Percentiles rank a stretch among this genome's conserved stretches.
phyloP scores from a whole-genome alignment of 2,888 invertebrate species.

The Acrobeloides nanus region DNA sequence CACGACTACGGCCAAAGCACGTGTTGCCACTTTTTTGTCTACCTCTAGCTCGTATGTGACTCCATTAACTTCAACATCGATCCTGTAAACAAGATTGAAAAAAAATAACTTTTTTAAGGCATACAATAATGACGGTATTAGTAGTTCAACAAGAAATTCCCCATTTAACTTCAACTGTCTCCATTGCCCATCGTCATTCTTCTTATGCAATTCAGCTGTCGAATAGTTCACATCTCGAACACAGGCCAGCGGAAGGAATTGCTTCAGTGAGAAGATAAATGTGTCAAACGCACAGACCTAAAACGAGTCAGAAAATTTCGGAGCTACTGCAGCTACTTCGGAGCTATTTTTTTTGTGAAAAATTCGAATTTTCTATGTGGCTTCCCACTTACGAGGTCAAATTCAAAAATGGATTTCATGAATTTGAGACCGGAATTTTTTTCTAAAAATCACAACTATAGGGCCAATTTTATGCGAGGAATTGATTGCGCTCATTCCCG shows the following conservation, averaged over 20 bases:
- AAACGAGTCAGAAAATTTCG: constrained; percentile 7
- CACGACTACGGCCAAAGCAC: constrained; percentile 73
- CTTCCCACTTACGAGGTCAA: no score
- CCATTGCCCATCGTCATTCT: constrained; percentile 43
- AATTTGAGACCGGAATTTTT: no score
- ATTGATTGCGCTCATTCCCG: no score
- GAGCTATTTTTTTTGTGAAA: no score
- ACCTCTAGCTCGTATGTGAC: constrained; percentile 56
- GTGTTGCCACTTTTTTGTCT: constrained; percentile 13
- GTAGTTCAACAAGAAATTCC: constrained; percentile 35
- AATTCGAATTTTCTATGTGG: no score
- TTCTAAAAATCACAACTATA: no score
- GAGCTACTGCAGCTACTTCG: no score
- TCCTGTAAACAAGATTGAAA: not conserved
- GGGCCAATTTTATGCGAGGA: no score
- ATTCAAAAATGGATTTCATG: no score
- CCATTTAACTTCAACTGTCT: constrained; percentile 23
- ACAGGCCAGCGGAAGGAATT: constrained; percentile 60
- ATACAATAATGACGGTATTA: constrained; percentile 33
- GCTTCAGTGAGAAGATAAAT: constrained; percentile 73
- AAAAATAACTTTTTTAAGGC: constrained; percentile 1
- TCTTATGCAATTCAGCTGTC: constrained; percentile 23
- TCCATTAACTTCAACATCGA: constrained; percentile 8
- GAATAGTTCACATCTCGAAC: constrained; percentile 49
- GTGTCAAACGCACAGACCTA: constrained; percentile 65